A percentile compares a stretch with the other conserved stretches of the same genome.
Evolutionary conservation across 2,888 invertebrate species (phyloP).

Genomic region (Macaria notata): DNA sequence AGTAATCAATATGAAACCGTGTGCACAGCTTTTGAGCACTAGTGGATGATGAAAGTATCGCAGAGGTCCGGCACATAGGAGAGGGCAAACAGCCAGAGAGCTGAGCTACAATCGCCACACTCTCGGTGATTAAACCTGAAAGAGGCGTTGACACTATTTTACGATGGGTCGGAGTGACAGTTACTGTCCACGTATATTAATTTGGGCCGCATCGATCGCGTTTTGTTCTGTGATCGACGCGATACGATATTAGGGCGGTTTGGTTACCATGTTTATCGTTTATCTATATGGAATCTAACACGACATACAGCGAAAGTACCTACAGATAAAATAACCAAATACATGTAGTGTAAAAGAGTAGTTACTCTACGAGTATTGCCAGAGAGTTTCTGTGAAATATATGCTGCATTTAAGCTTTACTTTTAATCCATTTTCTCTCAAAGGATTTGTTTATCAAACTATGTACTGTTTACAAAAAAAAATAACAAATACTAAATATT

Average conservation of each 20-base stretch:
- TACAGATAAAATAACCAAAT: too few species aligned
- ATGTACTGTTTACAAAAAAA: background rate
- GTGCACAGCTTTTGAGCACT: conserved; percentile 17
- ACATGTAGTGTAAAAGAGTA: too few species aligned
- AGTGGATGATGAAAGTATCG: conserved; percentile 68
- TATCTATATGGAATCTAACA: too few species aligned
- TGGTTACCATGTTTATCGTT: background rate
- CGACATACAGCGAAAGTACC: too few species aligned
- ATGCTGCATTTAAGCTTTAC: too few species aligned
- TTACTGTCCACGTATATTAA: conserved; percentile 60
- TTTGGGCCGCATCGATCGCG: conserved; percentile 53
- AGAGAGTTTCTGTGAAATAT: too few species aligned
- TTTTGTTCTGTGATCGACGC: conserved; percentile 13
- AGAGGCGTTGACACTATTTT: conserved; percentile 78
- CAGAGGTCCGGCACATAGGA: conserved; percentile 72
- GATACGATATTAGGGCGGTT: background rate
- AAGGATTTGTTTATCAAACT: too few species aligned
- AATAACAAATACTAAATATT: background rate
- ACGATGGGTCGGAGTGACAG: conserved; percentile 51
- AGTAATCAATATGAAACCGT: conserved; percentile 24
- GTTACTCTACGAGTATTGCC: too few species aligned
- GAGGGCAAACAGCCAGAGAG: conserved; percentile 63
- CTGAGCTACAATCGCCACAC: conserved; percentile 74
- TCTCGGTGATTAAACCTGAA: conserved; percentile 78
- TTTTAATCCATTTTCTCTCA: too few species aligned